Evolutionary conservation across 1,140 invertebrate genomes (phyloP), one percentile per base, ranked within the genome.

Genomic region (Gonatopus flavifemur): DNA sequence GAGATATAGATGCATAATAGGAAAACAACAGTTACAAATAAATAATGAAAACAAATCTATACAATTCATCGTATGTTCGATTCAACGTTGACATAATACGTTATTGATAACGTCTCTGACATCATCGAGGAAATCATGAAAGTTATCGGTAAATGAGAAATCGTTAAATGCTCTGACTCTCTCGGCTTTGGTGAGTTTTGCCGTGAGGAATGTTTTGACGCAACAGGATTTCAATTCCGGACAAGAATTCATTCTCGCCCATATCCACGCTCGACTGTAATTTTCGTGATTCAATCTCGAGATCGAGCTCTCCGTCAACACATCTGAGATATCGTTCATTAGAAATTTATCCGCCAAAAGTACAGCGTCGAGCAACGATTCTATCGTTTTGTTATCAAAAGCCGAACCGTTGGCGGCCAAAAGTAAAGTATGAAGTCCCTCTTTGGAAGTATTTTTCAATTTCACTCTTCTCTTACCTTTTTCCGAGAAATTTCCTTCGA

Each of bases 401-500:
- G 41, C 46, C n/a, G 74, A 69, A 33, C 81, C 81, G 18, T 72
- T 71, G 1, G 77, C 75, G 19, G 74, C 79, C 5, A 78, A 63
- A 24, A 86, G 55, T 1, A 86, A 62, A 2, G 79, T 80, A 1
- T 80, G 71, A 1, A 88, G 64, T 1, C 81, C 79, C 9, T 77
- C 74, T 49, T 77, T 81, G 0, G 81, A 76, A 0, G 83, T 82
- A 44, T 86, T 80, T 57, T 75, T 77, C 2, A 87, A 49, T 10
- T 72, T 68, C 0, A 87, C 79, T 44, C 71, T 71, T 31, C 76
- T 77, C 59, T 87, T 80, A 8, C 72, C 71, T 0, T 84, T 84
- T 63, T 88, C 87, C 22, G 80, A 83, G 61, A 88, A 88, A 18
- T 77, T 73, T 1, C 86, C 86, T 50, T 81, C 80, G 1, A 88